These are phyloP conservation scores for Ciconia boyciana DNA, from an alignment of 2,113 vertebrate genomes.

Conservation along the genomic window DNA sequence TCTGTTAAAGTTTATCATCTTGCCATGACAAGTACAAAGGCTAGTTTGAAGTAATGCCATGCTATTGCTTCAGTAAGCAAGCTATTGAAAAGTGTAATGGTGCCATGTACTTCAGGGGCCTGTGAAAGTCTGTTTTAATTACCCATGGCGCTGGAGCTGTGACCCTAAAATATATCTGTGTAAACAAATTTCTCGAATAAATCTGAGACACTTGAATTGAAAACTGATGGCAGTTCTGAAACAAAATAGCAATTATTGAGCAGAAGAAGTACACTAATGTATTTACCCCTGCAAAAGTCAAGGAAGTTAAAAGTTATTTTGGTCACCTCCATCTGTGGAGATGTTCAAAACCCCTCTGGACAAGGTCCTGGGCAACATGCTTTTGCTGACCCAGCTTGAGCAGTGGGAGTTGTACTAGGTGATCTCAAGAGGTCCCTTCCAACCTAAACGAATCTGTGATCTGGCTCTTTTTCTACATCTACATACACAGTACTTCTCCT, in stretches of 20 bases:
- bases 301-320: background rate
- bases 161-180: background rate
- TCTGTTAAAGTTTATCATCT: background rate
- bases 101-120: background rate
- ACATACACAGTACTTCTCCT: background rate
- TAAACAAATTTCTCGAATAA: background rate
- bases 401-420: background rate
- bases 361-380: background rate
- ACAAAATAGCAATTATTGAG: background rate
- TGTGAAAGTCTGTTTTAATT: background rate
- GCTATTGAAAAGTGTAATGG: background rate
- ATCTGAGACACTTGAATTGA: background rate
- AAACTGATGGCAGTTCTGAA: background rate
- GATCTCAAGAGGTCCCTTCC: background rate
- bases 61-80: background rate
- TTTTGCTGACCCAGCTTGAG: background rate
- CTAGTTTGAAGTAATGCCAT: background rate
- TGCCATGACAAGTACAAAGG: background rate
- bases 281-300: background rate
- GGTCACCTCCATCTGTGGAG: background rate
- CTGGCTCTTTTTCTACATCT: background rate
- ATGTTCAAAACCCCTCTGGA: background rate
- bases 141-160: background rate
- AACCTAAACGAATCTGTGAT: background rate
- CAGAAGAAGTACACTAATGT: background rate